Conservation (phyloP, 2,888 invertebrate species). For the Julus scanicus region DNA sequence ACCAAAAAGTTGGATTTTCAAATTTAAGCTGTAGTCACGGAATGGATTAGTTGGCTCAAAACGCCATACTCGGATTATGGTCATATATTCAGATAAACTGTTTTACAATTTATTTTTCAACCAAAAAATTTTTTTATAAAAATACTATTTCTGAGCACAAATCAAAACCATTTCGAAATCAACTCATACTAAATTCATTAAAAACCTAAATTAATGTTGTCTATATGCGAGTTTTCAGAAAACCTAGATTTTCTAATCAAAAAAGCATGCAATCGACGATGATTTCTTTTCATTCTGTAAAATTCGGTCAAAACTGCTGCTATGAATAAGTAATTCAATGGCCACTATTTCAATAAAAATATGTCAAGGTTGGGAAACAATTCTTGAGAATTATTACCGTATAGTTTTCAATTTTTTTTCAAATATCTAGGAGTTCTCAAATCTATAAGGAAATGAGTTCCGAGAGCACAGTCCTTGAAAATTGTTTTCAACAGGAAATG, state of each 20-base stretch:
- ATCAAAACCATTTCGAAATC: too few relatives aligned
- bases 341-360: background rate
- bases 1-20: too few relatives aligned
- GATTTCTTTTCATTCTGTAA: background rate
- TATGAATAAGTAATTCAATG: background rate
- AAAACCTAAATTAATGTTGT: too few relatives aligned
- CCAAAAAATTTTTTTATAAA: too few relatives aligned
- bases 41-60: too few relatives aligned
- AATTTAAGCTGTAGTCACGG: too few relatives aligned
- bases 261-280: background rate
- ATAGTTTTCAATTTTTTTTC: background rate
- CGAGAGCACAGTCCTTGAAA: background rate
- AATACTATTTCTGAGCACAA: too few relatives aligned
- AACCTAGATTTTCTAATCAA: background rate
- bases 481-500: slow-evolving; percentile 13
- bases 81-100: too few relatives aligned
- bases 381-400: background rate
- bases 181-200: too few relatives aligned
- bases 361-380: background rate
- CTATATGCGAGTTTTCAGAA: too few relatives aligned
- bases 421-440: background rate
- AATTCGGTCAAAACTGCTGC: background rate
- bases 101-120: too few relatives aligned
- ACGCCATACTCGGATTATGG: too few relatives aligned
- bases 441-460: background rate